Conservation (phyloP, 2,113 vertebrate genomes). For the Erinaceus europaeus region DNA sequence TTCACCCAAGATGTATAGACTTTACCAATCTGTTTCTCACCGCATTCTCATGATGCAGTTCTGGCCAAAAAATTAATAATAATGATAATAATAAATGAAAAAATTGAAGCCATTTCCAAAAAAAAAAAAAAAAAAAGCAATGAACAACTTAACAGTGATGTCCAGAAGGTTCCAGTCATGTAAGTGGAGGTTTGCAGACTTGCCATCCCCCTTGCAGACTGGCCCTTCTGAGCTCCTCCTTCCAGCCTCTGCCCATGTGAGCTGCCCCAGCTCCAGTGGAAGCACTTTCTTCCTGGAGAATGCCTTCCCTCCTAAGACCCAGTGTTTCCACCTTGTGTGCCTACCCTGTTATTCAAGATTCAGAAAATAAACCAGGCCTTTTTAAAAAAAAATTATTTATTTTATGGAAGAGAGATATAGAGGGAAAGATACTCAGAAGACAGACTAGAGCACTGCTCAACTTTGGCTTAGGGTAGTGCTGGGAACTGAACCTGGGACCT, state of each 20-base stretch:
- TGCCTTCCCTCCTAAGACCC: neutral
- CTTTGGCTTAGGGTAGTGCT: too few species aligned
- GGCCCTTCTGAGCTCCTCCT: neutral
- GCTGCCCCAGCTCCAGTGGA: rapidly evolving
- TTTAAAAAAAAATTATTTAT: too few species aligned
- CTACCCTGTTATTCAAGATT: neutral
- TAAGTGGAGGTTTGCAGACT: neutral
- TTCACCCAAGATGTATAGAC: neutral
- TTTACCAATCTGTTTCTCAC: conserved; percentile 36
- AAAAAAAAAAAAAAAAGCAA: too few species aligned
- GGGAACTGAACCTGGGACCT: too few species aligned
- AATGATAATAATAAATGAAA: too few species aligned
- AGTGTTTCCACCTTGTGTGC: neutral
- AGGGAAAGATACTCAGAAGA: too few species aligned
- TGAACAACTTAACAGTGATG: neutral
- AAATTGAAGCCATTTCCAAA: too few species aligned
- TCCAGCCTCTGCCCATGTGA: neutral
- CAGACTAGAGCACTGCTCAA: too few species aligned
- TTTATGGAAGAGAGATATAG: too few species aligned
- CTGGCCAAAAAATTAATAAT: conserved; percentile 52
- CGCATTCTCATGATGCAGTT: neutral
- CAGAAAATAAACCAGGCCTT: neutral
- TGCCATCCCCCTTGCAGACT: neutral
- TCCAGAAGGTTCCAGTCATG: neutral
- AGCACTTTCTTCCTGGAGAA: neutral